Evolutionary conservation across 1,140 invertebrate species (phyloP).

Genomic region (Papilio polytes): DNA sequence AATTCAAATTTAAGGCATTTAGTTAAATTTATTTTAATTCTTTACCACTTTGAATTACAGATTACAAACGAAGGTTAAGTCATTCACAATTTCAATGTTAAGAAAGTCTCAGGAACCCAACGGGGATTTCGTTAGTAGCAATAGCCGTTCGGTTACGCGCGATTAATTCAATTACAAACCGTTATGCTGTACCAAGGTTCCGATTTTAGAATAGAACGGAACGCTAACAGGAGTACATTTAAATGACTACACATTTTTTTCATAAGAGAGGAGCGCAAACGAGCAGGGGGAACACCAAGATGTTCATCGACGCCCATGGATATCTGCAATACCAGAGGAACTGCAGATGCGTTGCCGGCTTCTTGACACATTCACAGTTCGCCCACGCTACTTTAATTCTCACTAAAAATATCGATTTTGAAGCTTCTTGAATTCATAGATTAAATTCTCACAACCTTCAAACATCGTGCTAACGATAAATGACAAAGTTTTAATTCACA

Average conservation of each 20-base stretch:
- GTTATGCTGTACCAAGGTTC: slow-evolving; percentile 32
- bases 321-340: too few relatives aligned
- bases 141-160: slow-evolving; percentile 12
- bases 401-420: slow-evolving; percentile 14
- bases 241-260: slow-evolving; percentile 14
- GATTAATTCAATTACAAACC: slow-evolving; percentile 32
- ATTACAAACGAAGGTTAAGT: not conserved
- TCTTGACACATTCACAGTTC: slow-evolving; percentile 21
- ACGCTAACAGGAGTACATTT: not conserved
- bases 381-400: not conserved
- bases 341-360: too few relatives aligned
- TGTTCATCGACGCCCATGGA: too few relatives aligned
- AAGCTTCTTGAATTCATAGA: not conserved
- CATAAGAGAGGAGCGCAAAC: too few relatives aligned
- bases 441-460: not conserved
- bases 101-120: slow-evolving; percentile 4
- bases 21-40: not conserved
- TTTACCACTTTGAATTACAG: not conserved
- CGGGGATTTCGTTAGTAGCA: slow-evolving; percentile 9
- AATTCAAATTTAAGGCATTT: not conserved
- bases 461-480: not conserved
- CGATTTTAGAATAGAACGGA: slow-evolving; percentile 13
- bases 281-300: too few relatives aligned
- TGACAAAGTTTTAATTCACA: not conserved
- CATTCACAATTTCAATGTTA: not conserved